Percentiles rank a stretch among this genome's conserved stretches.
Evolutionary conservation across 2,888 invertebrate species (phyloP).

Genomic region (Eupeodes luniger): DNA sequence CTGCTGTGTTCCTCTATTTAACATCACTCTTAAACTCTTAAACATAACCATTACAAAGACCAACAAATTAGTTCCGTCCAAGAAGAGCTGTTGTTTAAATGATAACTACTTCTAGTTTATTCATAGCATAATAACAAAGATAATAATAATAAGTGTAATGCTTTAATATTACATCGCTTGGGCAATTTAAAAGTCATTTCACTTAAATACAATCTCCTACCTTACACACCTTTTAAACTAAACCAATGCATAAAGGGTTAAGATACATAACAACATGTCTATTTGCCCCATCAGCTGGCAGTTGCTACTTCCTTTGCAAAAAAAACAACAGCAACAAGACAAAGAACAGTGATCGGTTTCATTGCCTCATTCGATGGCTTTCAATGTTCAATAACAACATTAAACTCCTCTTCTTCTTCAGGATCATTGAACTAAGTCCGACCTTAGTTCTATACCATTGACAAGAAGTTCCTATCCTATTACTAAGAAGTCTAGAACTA

Average conservation of each 20-base stretch:
- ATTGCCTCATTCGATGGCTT: conserved; percentile 33
- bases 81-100: neutral
- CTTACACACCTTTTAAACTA: conserved; percentile 29
- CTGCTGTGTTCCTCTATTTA: too few species aligned
- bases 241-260: conserved; percentile 12
- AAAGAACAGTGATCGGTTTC: conserved; percentile 43
- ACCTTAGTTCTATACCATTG: neutral
- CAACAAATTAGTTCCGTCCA: neutral
- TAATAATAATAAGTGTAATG: conserved; percentile 27
- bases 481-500: neutral
- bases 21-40: too few species aligned
- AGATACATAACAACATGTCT: conserved; percentile 30
- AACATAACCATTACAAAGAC: neutral
- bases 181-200: conserved; percentile 18
- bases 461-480: neutral
- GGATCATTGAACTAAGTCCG: conserved; percentile 64
- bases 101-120: neutral
- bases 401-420: conserved; percentile 24
- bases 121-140: neutral
- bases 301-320: conserved; percentile 23
- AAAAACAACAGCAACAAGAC: neutral
- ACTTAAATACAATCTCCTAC: conserved; percentile 26
- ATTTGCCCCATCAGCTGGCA: conserved; percentile 23
- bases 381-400: conserved; percentile 62
- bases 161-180: conserved; percentile 1